Conservation (phyloP, 2,888 invertebrate species). For the Noctua fimbriata region DNA sequence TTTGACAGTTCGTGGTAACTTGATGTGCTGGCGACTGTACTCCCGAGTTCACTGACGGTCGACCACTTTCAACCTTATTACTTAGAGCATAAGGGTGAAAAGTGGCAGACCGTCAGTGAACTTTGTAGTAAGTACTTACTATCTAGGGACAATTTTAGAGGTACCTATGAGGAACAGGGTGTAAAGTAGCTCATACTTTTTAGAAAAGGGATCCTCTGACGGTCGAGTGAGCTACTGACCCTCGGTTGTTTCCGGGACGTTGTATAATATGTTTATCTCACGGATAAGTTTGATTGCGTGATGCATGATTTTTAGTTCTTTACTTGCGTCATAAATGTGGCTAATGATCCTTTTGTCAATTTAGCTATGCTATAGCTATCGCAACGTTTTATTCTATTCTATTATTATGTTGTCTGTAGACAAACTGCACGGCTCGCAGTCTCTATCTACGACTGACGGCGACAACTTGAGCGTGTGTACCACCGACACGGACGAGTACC, state of each 20-base stretch:
- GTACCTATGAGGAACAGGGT: no score
- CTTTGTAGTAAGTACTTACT: not conserved
- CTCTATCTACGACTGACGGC: constrained; percentile 82
- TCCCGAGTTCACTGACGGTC: not conserved
- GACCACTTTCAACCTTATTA: not conserved
- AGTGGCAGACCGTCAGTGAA: not conserved
- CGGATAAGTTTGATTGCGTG: not conserved
- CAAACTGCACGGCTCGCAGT: constrained; percentile 84
- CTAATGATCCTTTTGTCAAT: not conserved
- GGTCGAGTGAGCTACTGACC: no score
- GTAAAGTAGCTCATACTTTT: no score
- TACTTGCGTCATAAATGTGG: not conserved
- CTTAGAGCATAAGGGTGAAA: not conserved
- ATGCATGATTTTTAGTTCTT: not conserved
- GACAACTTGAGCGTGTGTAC: constrained; percentile 85
- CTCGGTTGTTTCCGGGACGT: not conserved
- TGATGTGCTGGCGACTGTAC: not conserved
- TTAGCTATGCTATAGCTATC: not conserved
- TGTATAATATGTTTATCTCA: not conserved
- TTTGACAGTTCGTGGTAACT: no score
- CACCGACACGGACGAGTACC: constrained; percentile 80
- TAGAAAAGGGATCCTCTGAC: no score
- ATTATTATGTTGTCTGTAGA: constrained; percentile 67
- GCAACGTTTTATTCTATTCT: not conserved
- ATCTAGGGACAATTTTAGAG: no score